Evolutionary conservation across 2,113 vertebrate genomes (phyloP).

Genomic region (Amblyopsis rosae): DNA sequence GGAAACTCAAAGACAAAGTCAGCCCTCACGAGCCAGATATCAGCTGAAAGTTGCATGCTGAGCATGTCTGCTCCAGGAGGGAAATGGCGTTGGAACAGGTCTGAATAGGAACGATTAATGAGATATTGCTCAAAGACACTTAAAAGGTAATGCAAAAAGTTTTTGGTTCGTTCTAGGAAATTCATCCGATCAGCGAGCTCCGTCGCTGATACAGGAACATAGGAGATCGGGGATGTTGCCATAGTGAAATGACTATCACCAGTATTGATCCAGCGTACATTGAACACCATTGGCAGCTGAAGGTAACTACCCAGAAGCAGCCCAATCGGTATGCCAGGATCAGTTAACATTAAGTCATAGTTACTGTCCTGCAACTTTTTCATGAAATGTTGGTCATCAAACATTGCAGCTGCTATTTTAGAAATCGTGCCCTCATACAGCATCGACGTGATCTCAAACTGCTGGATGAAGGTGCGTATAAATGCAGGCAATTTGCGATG

Average conservation of each 20-base stretch:
- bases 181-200: slow-evolving; percentile 68
- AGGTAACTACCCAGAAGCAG: slow-evolving; percentile 71
- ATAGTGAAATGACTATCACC: slow-evolving; percentile 69
- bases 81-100: slow-evolving; percentile 66
- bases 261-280: slow-evolving; percentile 72
- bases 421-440: slow-evolving; percentile 19
- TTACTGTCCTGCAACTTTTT: slow-evolving; percentile 46
- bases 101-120: slow-evolving; percentile 60
- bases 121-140: slow-evolving; percentile 38
- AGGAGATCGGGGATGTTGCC: slow-evolving; percentile 72
- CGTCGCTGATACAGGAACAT: slow-evolving; percentile 68
- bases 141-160: slow-evolving; percentile 61
- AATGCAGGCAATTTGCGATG: slow-evolving; percentile 25
- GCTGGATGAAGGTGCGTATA: slow-evolving; percentile 48
- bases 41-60: slow-evolving; percentile 63
- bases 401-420: slow-evolving; percentile 31
- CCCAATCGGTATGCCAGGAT: slow-evolving; percentile 67
- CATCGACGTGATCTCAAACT: background rate
- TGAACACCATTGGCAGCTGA: slow-evolving; percentile 73
- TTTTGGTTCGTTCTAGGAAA: slow-evolving; percentile 67
- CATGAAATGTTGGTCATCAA: slow-evolving; percentile 64
- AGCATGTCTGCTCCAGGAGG: slow-evolving; percentile 64
- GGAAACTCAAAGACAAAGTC: slow-evolving; percentile 77
- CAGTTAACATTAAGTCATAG: slow-evolving; percentile 76
- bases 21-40: slow-evolving; percentile 71